Evolutionary conservation across 2,888 invertebrate species (phyloP), one percentile per base, ranked within the genome.

Genomic region (Diaprepes abbreviatus): DNA sequence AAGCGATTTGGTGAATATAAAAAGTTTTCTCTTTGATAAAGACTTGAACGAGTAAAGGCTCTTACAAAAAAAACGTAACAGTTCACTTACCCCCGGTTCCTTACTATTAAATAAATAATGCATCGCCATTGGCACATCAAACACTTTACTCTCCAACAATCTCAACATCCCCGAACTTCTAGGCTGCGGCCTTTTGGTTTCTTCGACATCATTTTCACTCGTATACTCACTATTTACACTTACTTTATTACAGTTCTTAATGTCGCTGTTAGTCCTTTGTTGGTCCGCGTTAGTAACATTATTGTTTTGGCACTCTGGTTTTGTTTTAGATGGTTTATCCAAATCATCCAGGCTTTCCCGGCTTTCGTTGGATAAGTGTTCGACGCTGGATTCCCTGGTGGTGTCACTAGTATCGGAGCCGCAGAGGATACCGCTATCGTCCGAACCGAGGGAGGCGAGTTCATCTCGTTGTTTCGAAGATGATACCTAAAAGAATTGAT

Each of bases 81-180:
- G n/a, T n/a, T n/a, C n/a, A 60, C 71, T 68, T 59, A 68, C 73
- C 40, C 98, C 98, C 36, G 96, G 95, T 84, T 99, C 98, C 86
- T 98, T 98, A 38, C 98, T 97, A 84, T 97, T 97, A 85, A 97
- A 98, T 68, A 99, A 88, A 87, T 99, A 99, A 83, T 96, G 95
- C 82, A 99, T 95, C 74, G 98, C 98, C 90, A 98, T 97, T 76
- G 96, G 94, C 90, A 98, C 97, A 84, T 98, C 97, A 86, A 99
- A 97, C 79, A 97, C 90, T 86, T 96, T 96, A 79, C 98, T 97
- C 86, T 99, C 97, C 84, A 99, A 96, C 80, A 99, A 89, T 79
- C 99, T 87, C 77, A 97, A 87, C 84, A 91, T 90, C 79, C 91
- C 91, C 83, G 91, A 91, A 63, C 78, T 74, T 58, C 76, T 79